Conservation (phyloP, 2,888 invertebrate genomes). For the Ormyrus labotus region DNA sequence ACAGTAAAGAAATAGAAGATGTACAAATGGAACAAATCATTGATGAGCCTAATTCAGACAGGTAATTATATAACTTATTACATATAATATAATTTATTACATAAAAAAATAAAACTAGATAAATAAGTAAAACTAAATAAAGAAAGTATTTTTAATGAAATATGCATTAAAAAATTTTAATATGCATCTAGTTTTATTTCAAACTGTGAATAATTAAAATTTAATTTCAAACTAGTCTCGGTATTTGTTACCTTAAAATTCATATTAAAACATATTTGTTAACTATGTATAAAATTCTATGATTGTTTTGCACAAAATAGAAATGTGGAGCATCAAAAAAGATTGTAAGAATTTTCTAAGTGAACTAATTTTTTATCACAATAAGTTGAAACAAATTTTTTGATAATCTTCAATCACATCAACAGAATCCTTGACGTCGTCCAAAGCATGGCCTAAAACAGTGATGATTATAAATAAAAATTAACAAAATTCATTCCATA, state of each 20-base stretch:
- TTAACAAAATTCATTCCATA: not conserved
- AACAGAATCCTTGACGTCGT: not conserved
- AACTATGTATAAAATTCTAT: too few relatives aligned
- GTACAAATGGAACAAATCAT: slow-evolving; percentile 2
- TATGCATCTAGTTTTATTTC: slow-evolving; percentile 13
- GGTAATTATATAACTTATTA: slow-evolving; percentile 40
- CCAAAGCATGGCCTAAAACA: not conserved
- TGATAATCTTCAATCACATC: not conserved
- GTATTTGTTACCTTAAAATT: too few relatives aligned
- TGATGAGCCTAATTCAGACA: slow-evolving; percentile 24
- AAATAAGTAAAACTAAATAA: not conserved
- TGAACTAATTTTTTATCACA: too few relatives aligned
- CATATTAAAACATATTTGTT: too few relatives aligned
- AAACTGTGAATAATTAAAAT: too few relatives aligned
- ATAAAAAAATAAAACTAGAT: slow-evolving; percentile 28
- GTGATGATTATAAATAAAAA: not conserved
- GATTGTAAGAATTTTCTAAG: too few relatives aligned
- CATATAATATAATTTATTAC: not conserved
- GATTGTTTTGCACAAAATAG: too few relatives aligned
- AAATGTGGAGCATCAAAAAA: too few relatives aligned
- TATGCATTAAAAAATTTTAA: not conserved
- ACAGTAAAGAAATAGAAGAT: not conserved
- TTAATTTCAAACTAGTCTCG: too few relatives aligned
- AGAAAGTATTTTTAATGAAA: not conserved
- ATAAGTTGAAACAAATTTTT: not conserved